Base-by-base conservation (phyloP, 2,888 invertebrate genomes). In the Drosophila neutralis region DNA sequence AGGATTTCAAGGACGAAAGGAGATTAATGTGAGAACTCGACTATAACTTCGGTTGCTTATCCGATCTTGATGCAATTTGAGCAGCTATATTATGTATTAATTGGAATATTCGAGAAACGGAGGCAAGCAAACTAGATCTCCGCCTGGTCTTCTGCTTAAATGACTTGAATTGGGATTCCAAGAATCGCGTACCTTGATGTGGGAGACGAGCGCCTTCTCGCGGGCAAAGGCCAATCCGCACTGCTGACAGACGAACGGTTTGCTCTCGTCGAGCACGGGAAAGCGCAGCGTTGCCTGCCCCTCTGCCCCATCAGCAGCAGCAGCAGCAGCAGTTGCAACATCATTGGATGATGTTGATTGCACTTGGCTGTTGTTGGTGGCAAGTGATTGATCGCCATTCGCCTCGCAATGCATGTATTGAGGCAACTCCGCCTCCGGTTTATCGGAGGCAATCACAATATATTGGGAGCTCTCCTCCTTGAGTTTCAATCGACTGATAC, bases 161-260 rank as follows among this genome's bases (percentile, higher is more conserved):
- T 8, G 0, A 31, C 31, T 31, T 8, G 8, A 31, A 31, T 1
- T 21, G 21, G 4, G 21, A 15, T 45, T 24, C 15, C 45, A 4
- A 21, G 4, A 7, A 15, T 7, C 13, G 15, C 15, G n/a, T 73
- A 95, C 95, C 92, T 95, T 94, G 0, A 96, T 94, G 90, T 97
- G 97, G 0, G 97, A 96, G 62, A 96, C 95, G 31, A 97, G 93
- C 0, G 97, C 97, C 89, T 97, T 97, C 90, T 97, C 97, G 59
- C 97, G 94, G 0, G 97, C 97, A 93, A 97, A 96, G 7, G 96
- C 96, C 64, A 97, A 94, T 0, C 94, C 97, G 89, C 96, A 96
- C 78, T 95, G 95, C 80, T 96, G 96, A 82, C 97, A 97, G 0
- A 97, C 97, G 89, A 97, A 97, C 0, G 97, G 97, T 69, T 96